Base-by-base conservation (phyloP, 23 tunicate genomes). In the Ciona savignyi region DNA sequence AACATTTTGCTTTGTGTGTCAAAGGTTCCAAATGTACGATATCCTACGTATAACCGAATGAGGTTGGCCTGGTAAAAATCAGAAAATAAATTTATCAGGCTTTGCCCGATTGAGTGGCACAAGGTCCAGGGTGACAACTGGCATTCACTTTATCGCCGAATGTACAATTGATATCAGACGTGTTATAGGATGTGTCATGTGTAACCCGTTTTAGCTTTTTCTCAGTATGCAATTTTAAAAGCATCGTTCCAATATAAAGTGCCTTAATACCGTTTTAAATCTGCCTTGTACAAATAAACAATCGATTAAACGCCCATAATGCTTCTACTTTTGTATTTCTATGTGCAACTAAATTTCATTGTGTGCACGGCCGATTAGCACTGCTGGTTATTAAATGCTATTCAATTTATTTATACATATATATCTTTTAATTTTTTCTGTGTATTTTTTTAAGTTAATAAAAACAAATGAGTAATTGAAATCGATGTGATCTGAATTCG, bases 21-120 rank as follows among this genome's bases (percentile, higher is more conserved):
- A 42, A 42, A 42, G 11, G 56, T 42, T 42, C 56, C 56, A 42
- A 42, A 42, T 42, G 56, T 42, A 42, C 56, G 11, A 42, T 42
- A 42, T 42, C 56, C 9, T 6, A 6, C 9, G 9, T 42, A 9
- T 42, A 9, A 42, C 56, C 9, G 56, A 6, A 15, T 15, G 56
- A 6, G 56, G 56, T 42, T 6, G 11, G 56, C 15, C 56, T 42
- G 56, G 56, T 15, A 42, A 42, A 42, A 42, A 42, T 42, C 56
- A 42, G 56, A 42, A 42, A 42, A 42, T 42, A 42, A n/a, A 42
- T 42, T 42, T 42, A 42, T 42, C 56, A 6, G 56, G 56, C 56
- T 42, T 42, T 42, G 56, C 11, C 56, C 56, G 56, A 42, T 42
- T 42, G 56, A 42, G 56, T 42, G 56, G 56, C 56, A 42, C 56